Conservation (phyloP, 2,797 vertebrate genomes). For the Enteromius anoplus region DNA sequence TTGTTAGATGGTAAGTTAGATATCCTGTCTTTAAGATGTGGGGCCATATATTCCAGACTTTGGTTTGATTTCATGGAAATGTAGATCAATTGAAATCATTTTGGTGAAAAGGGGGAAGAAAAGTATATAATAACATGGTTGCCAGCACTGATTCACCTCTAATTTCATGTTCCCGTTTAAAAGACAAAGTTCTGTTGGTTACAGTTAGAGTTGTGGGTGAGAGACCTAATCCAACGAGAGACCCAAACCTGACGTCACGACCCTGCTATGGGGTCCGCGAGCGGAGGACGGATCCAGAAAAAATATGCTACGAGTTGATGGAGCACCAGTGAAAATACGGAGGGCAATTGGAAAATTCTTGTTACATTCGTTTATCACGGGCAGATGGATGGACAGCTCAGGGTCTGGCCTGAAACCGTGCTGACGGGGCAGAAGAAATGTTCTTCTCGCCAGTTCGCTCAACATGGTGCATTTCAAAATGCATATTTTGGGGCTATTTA, state of each 20-base stretch:
- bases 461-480: constrained; percentile 53
- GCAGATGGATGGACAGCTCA: constrained; percentile 60
- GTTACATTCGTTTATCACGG: constrained; percentile 62
- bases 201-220: constrained; percentile 66
- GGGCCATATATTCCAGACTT: constrained; percentile 66
- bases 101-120: constrained; percentile 66
- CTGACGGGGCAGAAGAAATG: constrained; percentile 63
- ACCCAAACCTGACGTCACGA: constrained; percentile 72
- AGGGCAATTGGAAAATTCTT: constrained; percentile 58
- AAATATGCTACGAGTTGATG: constrained; percentile 63
- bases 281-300: constrained; percentile 66
- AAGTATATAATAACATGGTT: constrained; percentile 76
- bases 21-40: constrained; percentile 65
- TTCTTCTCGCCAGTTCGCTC: constrained; percentile 60
- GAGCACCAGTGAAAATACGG: constrained; percentile 47
- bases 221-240: constrained; percentile 66
- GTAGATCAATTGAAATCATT: constrained; percentile 75
- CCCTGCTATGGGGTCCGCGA: constrained; percentile 66
- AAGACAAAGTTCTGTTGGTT: constrained; percentile 66
- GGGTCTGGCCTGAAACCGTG: constrained; percentile 59
- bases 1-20: constrained; percentile 59
- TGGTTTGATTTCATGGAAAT: constrained; percentile 75
- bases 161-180: constrained; percentile 78
- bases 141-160: constrained; percentile 77
- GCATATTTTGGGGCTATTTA: neutral